Evolutionary conservation across 2,888 invertebrate genomes (phyloP).

Genomic region (Elmis aenea): DNA sequence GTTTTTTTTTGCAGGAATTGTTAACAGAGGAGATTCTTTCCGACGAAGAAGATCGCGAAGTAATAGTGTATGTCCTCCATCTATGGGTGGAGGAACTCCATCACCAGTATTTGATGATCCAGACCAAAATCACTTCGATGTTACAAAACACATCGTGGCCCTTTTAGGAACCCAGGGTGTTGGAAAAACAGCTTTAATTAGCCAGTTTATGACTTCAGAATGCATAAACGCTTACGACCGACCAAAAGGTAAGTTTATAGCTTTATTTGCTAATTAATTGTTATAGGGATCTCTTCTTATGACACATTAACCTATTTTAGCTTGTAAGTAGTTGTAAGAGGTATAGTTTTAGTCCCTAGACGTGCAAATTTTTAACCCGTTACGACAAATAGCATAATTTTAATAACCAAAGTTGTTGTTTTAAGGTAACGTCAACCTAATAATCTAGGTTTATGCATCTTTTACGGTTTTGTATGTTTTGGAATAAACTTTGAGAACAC

Average conservation of each 20-base stretch:
- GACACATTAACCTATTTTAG: too few relatives aligned
- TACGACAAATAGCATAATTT: too few relatives aligned
- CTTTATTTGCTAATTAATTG: too few relatives aligned
- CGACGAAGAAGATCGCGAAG: slow-evolving; percentile 77
- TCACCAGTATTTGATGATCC: slow-evolving; percentile 51
- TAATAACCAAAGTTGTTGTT: too few relatives aligned
- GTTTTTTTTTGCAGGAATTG: slow-evolving; percentile 64
- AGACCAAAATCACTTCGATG: slow-evolving; percentile 43
- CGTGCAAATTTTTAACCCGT: too few relatives aligned
- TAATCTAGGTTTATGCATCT: too few relatives aligned
- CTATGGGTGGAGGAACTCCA: slow-evolving; percentile 35
- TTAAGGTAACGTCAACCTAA: too few relatives aligned
- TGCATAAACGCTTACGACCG: slow-evolving; percentile 91
- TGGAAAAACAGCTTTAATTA: slow-evolving; percentile 79
- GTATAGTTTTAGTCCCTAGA: too few relatives aligned
- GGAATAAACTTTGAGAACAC: too few relatives aligned
- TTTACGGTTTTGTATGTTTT: too few relatives aligned
- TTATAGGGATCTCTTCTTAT: too few relatives aligned
- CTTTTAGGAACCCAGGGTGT: slow-evolving; percentile 76
- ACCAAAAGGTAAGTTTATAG: slow-evolving; percentile 63
- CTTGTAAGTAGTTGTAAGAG: too few relatives aligned
- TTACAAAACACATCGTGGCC: slow-evolving; percentile 60
- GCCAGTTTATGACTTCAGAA: slow-evolving; percentile 89
- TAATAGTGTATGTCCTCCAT: slow-evolving; percentile 68
- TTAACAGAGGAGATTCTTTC: slow-evolving; percentile 92